Evolutionary conservation across 2,797 vertebrate genomes (phyloP), one percentile per base, ranked within the genome.

Genomic region (Eulemur mongoz): DNA sequence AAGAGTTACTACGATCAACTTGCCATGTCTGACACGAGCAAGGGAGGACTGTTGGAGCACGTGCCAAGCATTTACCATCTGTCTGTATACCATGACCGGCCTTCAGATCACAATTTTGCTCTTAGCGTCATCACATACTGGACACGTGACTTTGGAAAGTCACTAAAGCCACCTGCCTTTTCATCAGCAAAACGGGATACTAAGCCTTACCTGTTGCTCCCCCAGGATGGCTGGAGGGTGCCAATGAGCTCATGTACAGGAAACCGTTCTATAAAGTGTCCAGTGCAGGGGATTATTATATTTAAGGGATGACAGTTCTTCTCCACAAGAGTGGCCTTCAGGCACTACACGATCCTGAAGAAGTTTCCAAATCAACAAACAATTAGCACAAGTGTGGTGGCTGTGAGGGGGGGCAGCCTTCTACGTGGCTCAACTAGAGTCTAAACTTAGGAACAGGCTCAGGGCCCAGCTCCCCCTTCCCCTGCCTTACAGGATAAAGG

Each of bases 311-410:
- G 96, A 96, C 3, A 72, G 86, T 35, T 85, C 91, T 94, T 94
- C 78, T 94, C 92, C 80, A 90, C 93, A 78, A 89, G 94, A 96
- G 83, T 82, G 89, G 89, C 94, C 95, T 91, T 40, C 61, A 93
- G 96, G 96, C 96, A 95, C 89, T 61, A 85, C 83, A 87, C 0
- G 18, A 87, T 93, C 83, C 89, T 90, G 67, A 95, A 97, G 96
- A 96, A 59, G 86, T 67, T 91, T 93, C 96, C 87, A 92, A 93
- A 96, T 96, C 97, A 96, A 97, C 96, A 90, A 93, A 97, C 93
- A 96, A 97, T 96, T 80, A 89, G 93, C 75, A 63, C 1, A 0
- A 72, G 87, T 18, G 0, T 32, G 50, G 78, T 52, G 25, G 76
- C 0, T 76, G 20, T 25, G 2, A 65, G 72, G 2, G 38, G 76